Conservation (phyloP, 2,113 vertebrate genomes). For the Cygnus atratus region DNA sequence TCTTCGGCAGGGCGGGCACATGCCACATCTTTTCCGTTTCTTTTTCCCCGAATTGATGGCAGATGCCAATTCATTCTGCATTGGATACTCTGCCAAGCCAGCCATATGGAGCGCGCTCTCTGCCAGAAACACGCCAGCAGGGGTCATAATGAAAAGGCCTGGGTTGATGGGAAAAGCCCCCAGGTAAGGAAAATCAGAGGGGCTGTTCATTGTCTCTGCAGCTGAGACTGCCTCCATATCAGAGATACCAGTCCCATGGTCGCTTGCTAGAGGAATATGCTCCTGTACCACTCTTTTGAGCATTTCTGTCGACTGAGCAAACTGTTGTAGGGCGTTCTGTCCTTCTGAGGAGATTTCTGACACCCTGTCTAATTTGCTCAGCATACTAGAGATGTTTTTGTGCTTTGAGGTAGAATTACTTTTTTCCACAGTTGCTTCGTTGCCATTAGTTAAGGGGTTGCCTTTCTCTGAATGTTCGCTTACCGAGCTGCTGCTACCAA, state of each 20-base stretch:
- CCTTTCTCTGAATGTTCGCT: slow-evolving; percentile 88
- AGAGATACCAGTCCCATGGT: slow-evolving; percentile 84
- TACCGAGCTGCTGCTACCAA: slow-evolving; percentile 83
- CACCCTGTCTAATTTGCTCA: slow-evolving; percentile 93
- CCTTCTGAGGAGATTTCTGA: slow-evolving; percentile 92
- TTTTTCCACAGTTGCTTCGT: slow-evolving; percentile 81
- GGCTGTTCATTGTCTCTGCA: slow-evolving; percentile 90
- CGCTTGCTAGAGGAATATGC: slow-evolving; percentile 92
- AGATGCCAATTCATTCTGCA: slow-evolving; percentile 97
- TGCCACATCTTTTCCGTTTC: slow-evolving; percentile 98
- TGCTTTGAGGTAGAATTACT: slow-evolving; percentile 88
- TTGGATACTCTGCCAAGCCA: slow-evolving; percentile 94
- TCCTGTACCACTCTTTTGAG: slow-evolving; percentile 96
- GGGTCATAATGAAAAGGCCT: slow-evolving; percentile 99
- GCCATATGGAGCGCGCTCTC: slow-evolving; percentile 99
- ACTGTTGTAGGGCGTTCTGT: slow-evolving; percentile 96
- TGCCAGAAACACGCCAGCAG: slow-evolving; percentile 96
- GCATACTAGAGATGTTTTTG: slow-evolving; percentile 83
- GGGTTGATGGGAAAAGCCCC: slow-evolving; percentile 98
- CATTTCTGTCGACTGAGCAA: slow-evolving; percentile 95
- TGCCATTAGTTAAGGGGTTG: slow-evolving; percentile 77
- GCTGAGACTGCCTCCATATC: slow-evolving; percentile 95
- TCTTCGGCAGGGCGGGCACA: slow-evolving; percentile 96
- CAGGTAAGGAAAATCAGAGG: slow-evolving; percentile 96
- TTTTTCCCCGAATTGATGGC: slow-evolving; percentile 99